Evolutionary conservation across 2,797 vertebrate genomes (phyloP), one percentile per base, ranked within the genome.

Genomic region (Peromyscus eremicus): DNA sequence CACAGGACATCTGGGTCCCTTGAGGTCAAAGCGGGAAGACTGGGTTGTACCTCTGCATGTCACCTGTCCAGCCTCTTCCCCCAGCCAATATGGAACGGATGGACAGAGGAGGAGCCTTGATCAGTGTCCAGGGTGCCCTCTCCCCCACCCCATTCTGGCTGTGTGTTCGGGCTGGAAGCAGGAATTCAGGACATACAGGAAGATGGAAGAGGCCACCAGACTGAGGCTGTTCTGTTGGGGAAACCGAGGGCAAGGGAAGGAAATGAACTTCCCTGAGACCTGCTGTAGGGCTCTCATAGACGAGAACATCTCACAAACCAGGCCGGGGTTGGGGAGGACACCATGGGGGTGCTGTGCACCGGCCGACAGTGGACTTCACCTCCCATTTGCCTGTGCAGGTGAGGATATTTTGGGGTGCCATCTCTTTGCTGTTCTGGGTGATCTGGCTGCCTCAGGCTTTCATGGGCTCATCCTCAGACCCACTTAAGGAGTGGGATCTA

Each of bases 51-150:
- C 55, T 89, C 71, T 10, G 87, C 3, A 32, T 76, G 21, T 77
- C 71, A 25, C 19, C 40, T n/a, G 71, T 77, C 29, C 32, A 23
- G 52, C 4, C 21, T 66, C 73, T 43, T 27, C 25, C 6, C 2
- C 9, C 10, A 6, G 43, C 32, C 25, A 46, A 79, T 2, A 1
- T 34, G 43, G 23, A 46, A 62, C 19, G 5, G 40, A 46, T 16
- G 37, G 57, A 46, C 29, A 25, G 55, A 62, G 12, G 29, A 37
- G 60, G 34, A 0, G 1, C 62, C n/a, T 55, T 6, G 1, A 2
- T 0, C 0, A 2, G n/a, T 37, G 3, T 21, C 43, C 43, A 0
- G 5, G 5, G 88, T 8, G 8, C 19, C 64, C 32, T 19, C 0
- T 0, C 6, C 55, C 70, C 32, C 19, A n/a, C n/a, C 0, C 0